Base-by-base conservation (phyloP, 2,113 vertebrate genomes). In the Siniperca knerii region DNA sequence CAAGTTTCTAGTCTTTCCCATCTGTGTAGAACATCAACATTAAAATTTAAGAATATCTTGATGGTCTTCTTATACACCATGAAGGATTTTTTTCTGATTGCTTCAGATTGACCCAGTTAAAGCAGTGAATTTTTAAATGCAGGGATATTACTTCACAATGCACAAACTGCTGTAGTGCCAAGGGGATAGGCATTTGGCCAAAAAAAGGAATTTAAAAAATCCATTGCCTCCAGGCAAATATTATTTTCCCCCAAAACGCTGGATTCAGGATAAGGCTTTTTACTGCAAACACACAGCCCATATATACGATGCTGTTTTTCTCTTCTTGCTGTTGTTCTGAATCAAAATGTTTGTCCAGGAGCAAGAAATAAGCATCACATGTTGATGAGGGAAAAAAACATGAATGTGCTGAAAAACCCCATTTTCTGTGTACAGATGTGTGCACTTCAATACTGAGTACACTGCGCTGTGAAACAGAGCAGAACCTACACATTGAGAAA, bases 31-130 rank as follows among this genome's bases (percentile, higher is more conserved):
- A 62, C 13, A 33, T 23, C n/a, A 80, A 44, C 58, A 86, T 84
- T 79, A 75, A 81, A 82, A 69, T 71, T 65, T 81, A 55, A 77
- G 35, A 65, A 82, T 66, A 87, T 87, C 57, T 81, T 84, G 58
- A 83, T 84, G 75, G 25, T 62, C 50, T 75, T 57, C 23, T 83
- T 48, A 54, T 37, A n/a, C 48, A 77, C 42, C 55, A 60, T 60
- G 68, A 71, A 81, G 75, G 74, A 80, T 66, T 78, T 87, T 60
- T 62, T 61, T 62, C 48, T 55, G 81, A 85, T 83, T 84, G 81
- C 76, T 83, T 88, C 83, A 81, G 73, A 88, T 23, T 91, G 90
- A 90, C 84, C 90, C 71, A 92, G 70, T 90, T 90, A 79, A 75
- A 61, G 58, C 72, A 76, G 54, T 37, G 72, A 57, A 85, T 87